Conservation (phyloP, 92 coral and sea anemone species). For the Pocillopora grandis region DNA sequence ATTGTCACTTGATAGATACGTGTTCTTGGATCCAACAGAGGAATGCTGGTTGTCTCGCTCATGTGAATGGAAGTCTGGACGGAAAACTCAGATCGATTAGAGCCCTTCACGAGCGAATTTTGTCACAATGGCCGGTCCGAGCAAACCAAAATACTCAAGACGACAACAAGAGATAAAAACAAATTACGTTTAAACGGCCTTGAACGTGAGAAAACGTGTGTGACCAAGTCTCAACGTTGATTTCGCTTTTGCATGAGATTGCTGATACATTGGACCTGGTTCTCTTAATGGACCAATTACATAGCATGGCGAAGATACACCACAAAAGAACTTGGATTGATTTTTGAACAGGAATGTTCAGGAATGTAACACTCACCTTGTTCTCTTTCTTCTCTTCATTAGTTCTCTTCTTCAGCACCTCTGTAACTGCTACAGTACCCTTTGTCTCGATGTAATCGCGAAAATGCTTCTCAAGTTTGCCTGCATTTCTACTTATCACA, state of each 20-base stretch:
- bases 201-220: not conserved
- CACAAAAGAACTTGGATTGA: too few relatives aligned
- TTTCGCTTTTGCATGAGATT: too few relatives aligned
- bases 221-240: too few relatives aligned
- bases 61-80: not conserved
- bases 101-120: too few relatives aligned
- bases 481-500: constrained; percentile 61
- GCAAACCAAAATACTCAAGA: too few relatives aligned
- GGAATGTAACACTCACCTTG: constrained; percentile 19
- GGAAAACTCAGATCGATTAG: too few relatives aligned
- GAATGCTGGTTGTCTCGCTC: constrained; percentile 18
- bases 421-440: constrained; percentile 42
- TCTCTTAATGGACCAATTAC: too few relatives aligned
- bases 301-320: too few relatives aligned
- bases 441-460: constrained; percentile 42
- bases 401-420: constrained; percentile 48
- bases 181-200: too few relatives aligned
- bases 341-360: not conserved
- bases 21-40: constrained; percentile 55
- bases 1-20: constrained; percentile 43
- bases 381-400: constrained; percentile 25
- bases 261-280: too few relatives aligned
- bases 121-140: too few relatives aligned
- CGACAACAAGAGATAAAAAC: too few relatives aligned
- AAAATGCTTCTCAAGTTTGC: constrained; percentile 52